Percentiles rank a stretch among this genome's conserved stretches.
Conservation (phyloP, 2,113 vertebrate genomes). For the Protobothrops flavoviridis region DNA sequence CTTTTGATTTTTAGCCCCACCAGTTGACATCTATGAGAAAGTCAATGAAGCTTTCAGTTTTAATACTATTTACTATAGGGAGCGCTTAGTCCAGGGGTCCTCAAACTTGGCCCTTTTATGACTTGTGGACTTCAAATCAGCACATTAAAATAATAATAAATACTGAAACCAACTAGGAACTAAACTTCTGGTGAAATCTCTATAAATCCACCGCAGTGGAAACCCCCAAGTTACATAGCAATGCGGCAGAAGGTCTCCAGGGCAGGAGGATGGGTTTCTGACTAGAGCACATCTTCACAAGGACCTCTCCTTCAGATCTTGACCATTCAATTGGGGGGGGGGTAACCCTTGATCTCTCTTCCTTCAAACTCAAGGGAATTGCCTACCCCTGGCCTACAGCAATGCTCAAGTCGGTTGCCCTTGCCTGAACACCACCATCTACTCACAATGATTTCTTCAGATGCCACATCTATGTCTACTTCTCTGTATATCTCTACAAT, state of each 20-base stretch:
- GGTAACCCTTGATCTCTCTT: neutral
- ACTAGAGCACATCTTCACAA: neutral
- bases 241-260: neutral
- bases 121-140: neutral
- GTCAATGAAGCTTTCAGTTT: neutral
- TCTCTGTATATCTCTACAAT: conserved; percentile 63
- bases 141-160: neutral
- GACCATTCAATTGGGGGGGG: neutral
- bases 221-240: neutral
- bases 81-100: too few species aligned
- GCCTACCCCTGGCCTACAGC: neutral
- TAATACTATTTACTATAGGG: neutral
- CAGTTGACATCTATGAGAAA: neutral
- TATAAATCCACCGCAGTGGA: neutral
- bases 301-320: neutral
- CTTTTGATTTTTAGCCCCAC: neutral
- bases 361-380: neutral
- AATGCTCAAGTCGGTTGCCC: neutral
- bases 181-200: neutral
- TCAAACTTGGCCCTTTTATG: too few species aligned
- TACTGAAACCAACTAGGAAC: neutral
- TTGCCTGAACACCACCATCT: neutral
- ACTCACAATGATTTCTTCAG: conserved; percentile 64
- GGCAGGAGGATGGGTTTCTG: neutral
- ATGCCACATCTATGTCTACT: conserved; percentile 49